phyloP scores from a whole-genome alignment of 2,888 invertebrate species.

The Dolichomitus sp. region DNA sequence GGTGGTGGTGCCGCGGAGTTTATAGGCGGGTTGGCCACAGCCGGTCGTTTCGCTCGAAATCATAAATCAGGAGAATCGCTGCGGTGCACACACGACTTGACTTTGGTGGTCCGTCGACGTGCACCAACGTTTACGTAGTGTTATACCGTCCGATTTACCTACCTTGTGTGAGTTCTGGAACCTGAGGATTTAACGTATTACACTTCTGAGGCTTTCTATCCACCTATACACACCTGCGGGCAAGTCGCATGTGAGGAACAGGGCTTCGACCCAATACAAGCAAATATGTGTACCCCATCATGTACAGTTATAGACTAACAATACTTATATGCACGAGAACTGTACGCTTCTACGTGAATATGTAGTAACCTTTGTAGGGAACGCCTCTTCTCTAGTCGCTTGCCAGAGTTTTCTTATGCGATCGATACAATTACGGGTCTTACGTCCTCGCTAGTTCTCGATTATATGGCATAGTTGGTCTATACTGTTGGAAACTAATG shows the following conservation, averaged over 20 bases:
- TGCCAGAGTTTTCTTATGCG: neutral
- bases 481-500: constrained; percentile 9
- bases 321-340: constrained; percentile 17
- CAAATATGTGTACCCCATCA: neutral
- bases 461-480: constrained; percentile 11
- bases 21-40: constrained; percentile 70
- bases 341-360: constrained; percentile 14
- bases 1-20: constrained; percentile 59
- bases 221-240: neutral
- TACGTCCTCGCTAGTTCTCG: neutral
- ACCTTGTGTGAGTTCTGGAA: neutral
- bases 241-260: neutral
- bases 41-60: constrained; percentile 76
- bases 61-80: constrained; percentile 79
- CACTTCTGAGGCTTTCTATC: constrained; percentile 16
- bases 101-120: constrained; percentile 48
- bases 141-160: constrained; percentile 33
- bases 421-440: constrained; percentile 46
- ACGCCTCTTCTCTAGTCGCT: constrained; percentile 10
- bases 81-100: constrained; percentile 62
- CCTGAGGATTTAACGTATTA: constrained; percentile 32
- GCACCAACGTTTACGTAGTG: constrained; percentile 34
- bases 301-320: neutral
- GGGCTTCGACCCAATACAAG: constrained; percentile 11
- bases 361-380: constrained; percentile 27